phyloP scores from a whole-genome alignment of 2,797 vertebrate genomes.

The Enteromius viviparus region DNA sequence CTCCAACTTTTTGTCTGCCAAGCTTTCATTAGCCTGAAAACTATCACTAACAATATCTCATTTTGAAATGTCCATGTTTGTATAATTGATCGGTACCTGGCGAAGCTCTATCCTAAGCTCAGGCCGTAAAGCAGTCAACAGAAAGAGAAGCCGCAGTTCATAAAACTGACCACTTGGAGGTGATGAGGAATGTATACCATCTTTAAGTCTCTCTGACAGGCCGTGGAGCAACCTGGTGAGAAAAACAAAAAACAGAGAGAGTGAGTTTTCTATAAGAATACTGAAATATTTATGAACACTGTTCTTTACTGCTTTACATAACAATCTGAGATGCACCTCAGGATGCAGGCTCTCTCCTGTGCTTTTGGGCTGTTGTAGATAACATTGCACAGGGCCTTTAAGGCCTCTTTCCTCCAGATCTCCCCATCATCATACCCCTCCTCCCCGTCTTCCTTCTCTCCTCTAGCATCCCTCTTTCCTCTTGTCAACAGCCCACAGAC shows the following conservation, averaged over 20 bases:
- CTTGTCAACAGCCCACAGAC: constrained; percentile 41
- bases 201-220: constrained; percentile 70
- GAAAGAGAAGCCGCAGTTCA: constrained; percentile 81
- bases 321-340: constrained; percentile 66
- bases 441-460: constrained; percentile 61
- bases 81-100: constrained; percentile 61
- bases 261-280: background rate
- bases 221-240: constrained; percentile 72
- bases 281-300: background rate
- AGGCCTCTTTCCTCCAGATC: constrained; percentile 76
- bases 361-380: constrained; percentile 83
- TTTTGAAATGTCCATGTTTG: too few species aligned
- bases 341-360: constrained; percentile 77
- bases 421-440: constrained; percentile 64
- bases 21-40: background rate
- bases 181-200: constrained; percentile 60
- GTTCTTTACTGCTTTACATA: background rate
- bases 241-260: background rate
- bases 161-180: constrained; percentile 79
- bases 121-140: constrained; percentile 78
- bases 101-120: constrained; percentile 77
- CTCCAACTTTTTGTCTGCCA: background rate
- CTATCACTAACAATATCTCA: background rate
- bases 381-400: constrained; percentile 82
- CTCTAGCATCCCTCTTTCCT: constrained; percentile 57